phyloP scores from a whole-genome alignment of 2,113 vertebrate genomes.

The Cinclus cinclus region DNA sequence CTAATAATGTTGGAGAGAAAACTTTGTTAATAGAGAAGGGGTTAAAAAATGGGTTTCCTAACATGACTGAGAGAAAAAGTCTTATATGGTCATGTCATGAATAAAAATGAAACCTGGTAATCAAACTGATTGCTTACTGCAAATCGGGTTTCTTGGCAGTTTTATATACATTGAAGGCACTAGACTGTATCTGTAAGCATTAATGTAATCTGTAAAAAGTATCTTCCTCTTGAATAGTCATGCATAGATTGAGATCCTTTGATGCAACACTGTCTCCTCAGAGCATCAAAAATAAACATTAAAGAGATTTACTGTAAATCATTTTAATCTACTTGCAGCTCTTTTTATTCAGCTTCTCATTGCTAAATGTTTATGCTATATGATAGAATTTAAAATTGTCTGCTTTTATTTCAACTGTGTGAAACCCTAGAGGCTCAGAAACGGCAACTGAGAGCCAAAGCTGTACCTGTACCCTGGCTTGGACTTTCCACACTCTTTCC shows the following conservation, averaged over 20 bases:
- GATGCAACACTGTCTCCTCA: background rate
- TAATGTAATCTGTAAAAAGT: background rate
- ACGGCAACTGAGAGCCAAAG: background rate
- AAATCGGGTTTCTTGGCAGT: background rate
- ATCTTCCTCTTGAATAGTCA: slow-evolving; percentile 15
- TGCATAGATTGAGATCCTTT: background rate
- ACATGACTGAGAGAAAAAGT: background rate
- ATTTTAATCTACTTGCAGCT: background rate
- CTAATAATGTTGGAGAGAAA: background rate
- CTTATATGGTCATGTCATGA: background rate
- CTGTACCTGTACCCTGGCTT: background rate
- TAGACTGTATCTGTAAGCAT: background rate
- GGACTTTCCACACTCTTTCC: background rate
- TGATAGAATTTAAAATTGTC: background rate
- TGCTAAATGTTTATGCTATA: background rate
- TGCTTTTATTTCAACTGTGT: background rate
- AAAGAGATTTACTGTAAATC: background rate
- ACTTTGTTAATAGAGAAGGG: background rate
- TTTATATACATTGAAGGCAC: background rate
- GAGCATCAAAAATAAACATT: background rate
- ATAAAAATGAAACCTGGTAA: slow-evolving; percentile 1
- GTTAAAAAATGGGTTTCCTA: background rate
- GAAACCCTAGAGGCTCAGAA: background rate
- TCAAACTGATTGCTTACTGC: background rate
- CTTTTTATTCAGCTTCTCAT: background rate